Base-by-base conservation (phyloP, 2,888 invertebrate genomes). In the Polymixis lichenea region DNA sequence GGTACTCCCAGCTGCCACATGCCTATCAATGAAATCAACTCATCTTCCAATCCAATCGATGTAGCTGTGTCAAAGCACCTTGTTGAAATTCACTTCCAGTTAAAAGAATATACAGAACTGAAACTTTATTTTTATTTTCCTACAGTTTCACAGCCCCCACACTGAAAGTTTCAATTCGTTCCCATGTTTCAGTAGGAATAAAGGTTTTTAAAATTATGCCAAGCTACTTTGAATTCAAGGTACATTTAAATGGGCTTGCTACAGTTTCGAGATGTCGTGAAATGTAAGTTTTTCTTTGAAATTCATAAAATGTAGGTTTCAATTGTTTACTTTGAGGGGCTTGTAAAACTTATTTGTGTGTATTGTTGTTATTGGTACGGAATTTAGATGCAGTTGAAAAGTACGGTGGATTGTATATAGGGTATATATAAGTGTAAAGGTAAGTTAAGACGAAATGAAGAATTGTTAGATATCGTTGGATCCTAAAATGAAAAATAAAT, bases 201-300 rank as follows among this genome's bases (percentile, higher is more conserved):
- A 83, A 83, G 75, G 60, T 72, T 83, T 83, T 82, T 82, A 79
- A 83, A 83, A 83, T 79, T 74, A 61, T 74, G 55, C 71, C 78
- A 22, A 61, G 64, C 51, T 83, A 53, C 68, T 83, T 61, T 69
- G 60, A 74, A 82, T 68, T 64, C 64, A 68, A 82, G 68, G 67
- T 71, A 70, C 28, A 78, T 83, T 78, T 74, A 78, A 83, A 83
- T 77, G 25, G 71, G 82, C 62, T 82, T 56, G 64, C 49, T 38
- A 69, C 72, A 53, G 78, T 69, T 80, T 60, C 32, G 25, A 72
- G 71, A 68, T 64, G 22, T 55, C 75, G 79, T 46, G 68, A 68
- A 80, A 80, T 22, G 9, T 46, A 75, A 67, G 66, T 81, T 76
- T 80, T 81, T 72, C 68, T 69, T 69, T 69, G 38, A 69, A 49